Evolutionary conservation across 2,797 vertebrate genomes (phyloP).

Genomic region (Pangasius larnaudii): DNA sequence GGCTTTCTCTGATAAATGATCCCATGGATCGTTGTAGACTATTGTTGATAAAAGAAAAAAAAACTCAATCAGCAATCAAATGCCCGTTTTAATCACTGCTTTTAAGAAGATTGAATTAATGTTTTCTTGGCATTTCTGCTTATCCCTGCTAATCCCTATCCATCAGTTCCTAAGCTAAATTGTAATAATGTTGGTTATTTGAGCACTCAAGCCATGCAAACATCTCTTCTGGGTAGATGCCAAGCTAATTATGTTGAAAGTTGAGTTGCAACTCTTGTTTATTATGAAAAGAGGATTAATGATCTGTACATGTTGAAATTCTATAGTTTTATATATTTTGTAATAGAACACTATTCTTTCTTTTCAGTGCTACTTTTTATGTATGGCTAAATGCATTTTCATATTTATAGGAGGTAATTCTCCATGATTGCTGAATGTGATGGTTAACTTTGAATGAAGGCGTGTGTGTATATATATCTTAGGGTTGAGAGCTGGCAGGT

Average conservation of each 20-base stretch:
- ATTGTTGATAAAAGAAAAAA: background rate
- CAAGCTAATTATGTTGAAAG: conserved; percentile 41
- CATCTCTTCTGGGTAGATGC: background rate
- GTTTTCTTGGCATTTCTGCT: conserved; percentile 25
- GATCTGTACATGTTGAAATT: background rate
- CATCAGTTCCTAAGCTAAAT: conserved; percentile 7
- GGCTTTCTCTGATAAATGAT: background rate
- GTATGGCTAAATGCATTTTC: background rate
- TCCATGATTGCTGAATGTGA: background rate
- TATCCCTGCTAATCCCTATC: conserved; percentile 35
- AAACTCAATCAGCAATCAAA: background rate
- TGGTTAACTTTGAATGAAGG: background rate
- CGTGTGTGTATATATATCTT: background rate
- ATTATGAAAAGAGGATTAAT: conserved; percentile 7
- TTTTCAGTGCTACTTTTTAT: background rate
- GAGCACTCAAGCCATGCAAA: conserved; percentile 14
- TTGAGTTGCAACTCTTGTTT: conserved; percentile 6
- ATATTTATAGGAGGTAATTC: background rate
- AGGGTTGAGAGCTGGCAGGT: conserved; percentile 45
- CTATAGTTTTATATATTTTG: background rate
- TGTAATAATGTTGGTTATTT: conserved; percentile 39
- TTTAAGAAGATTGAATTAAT: conserved; percentile 25
- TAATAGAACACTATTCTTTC: background rate
- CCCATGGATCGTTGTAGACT: background rate
- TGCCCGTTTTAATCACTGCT: conserved; percentile 29